phyloP scores from a whole-genome alignment of 2,113 vertebrate genomes.

The Mungos mungo region DNA sequence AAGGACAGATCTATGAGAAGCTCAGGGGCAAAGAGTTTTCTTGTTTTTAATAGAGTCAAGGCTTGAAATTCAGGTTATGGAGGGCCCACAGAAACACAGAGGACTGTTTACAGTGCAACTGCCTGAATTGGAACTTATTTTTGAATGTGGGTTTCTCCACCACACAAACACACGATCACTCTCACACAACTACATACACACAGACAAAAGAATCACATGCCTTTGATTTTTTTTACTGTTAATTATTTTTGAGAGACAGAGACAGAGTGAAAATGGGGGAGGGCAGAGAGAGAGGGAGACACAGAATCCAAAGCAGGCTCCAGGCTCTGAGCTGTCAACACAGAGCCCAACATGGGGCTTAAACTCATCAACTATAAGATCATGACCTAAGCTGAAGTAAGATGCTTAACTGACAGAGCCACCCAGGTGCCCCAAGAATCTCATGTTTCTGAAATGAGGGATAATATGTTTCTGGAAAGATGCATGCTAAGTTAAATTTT shows the following conservation, averaged over 20 bases:
- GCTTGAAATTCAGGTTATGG: background rate
- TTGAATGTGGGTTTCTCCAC: background rate
- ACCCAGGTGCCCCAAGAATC: too few species aligned
- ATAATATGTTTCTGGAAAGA: background rate
- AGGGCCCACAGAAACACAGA: background rate
- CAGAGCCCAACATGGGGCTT: too few species aligned
- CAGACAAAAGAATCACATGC: background rate
- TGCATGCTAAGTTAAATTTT: background rate
- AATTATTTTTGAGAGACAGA: too few species aligned
- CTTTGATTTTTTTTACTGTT: too few species aligned
- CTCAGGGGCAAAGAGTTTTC: background rate
- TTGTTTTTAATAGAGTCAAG: background rate
- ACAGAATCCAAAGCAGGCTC: too few species aligned
- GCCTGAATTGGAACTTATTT: background rate
- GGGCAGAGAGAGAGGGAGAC: too few species aligned
- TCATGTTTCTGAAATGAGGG: background rate
- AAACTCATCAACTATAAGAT: too few species aligned
- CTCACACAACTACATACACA: background rate
- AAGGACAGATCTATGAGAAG: background rate
- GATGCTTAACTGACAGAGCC: too few species aligned
- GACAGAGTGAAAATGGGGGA: too few species aligned
- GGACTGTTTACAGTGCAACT: background rate
- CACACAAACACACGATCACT: background rate
- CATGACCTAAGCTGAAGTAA: too few species aligned
- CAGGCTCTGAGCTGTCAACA: too few species aligned